Base-by-base conservation (phyloP, 1,140 invertebrate genomes). In the Penaeus japonicus region DNA sequence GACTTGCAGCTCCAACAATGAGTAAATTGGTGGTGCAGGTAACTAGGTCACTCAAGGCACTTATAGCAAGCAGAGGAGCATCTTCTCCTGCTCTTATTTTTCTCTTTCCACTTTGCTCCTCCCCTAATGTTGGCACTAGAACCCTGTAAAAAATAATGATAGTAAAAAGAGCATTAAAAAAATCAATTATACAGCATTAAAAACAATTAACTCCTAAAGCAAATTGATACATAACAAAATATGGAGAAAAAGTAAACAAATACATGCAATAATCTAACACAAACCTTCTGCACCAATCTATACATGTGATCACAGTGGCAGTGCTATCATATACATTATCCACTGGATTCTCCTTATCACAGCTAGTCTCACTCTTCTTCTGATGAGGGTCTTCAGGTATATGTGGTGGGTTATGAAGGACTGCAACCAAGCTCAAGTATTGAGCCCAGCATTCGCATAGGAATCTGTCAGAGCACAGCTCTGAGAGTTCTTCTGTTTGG, bases 401-500 rank as follows among this genome's bases (percentile, higher is more conserved):
- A 27, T 35, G 73, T 62, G 89, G 2, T 53, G 84, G 82, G 53
- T 80, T 70, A 47, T 90, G 85, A 4, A 87, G 75, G 5, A 90
- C 83, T 1, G 86, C 89, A 32, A 87, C 79, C 55, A 90, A 73
- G 27, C 85, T 85, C 59, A 90, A 22, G 62, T 88, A 90, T 39
- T 88, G 75, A 32, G 65, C 47, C 89, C 89, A 90, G 70, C 85
- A 88, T 65, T 82, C 84, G 30, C 79, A 82, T 47, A 90, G 27
- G 65, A 90, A 90, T 24, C 30, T 54, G 39, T 90, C 86, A 12
- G 82, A 81, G 83, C 89, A 90, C 15, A 90, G 53, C 20, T 5
- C 32, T 59, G 87, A 88, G 65, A 88, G n/a, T 17, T 83, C 87
- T 77, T 88, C 62, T 12, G 57, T 62, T 5, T 54, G 47, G 12